Evolutionary conservation across 2,797 vertebrate genomes (phyloP).

Genomic region (Danio aesculapii): DNA sequence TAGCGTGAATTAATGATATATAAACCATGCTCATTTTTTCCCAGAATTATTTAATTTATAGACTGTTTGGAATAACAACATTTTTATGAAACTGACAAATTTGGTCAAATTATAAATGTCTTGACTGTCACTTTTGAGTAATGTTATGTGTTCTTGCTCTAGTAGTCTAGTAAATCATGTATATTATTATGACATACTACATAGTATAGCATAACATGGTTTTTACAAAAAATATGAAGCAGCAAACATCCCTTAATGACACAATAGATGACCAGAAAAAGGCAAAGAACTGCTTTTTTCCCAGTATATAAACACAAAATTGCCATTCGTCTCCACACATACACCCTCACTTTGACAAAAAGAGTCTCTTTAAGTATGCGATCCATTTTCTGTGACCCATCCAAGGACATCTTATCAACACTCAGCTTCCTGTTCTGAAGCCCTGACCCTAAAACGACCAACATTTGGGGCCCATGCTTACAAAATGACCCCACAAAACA

Average conservation of each 20-base stretch:
- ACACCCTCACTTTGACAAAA: conserved; percentile 4
- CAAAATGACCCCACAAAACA: conserved; percentile 39
- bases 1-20: too few relatives aligned
- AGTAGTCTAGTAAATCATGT: too few relatives aligned
- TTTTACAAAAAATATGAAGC: too few relatives aligned
- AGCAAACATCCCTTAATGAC: neutral
- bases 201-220: too few relatives aligned
- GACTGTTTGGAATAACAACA: too few relatives aligned
- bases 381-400: conserved; percentile 37
- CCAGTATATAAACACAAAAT: neutral
- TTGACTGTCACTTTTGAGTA: too few relatives aligned
- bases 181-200: too few relatives aligned
- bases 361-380: conserved; percentile 4
- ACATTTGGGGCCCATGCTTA: conserved; percentile 34
- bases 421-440: conserved; percentile 41
- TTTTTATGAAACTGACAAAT: too few relatives aligned
- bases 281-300: neutral
- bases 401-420: conserved; percentile 33
- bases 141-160: too few relatives aligned
- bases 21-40: too few relatives aligned
- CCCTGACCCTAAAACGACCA: conserved; percentile 32
- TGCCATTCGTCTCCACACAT: neutral
- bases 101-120: too few relatives aligned
- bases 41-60: too few relatives aligned
- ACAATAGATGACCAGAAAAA: neutral